These are phyloP conservation scores for Drosophila sproati DNA, from an alignment of 1,140 invertebrate genomes.

Conservation along the genomic window DNA sequence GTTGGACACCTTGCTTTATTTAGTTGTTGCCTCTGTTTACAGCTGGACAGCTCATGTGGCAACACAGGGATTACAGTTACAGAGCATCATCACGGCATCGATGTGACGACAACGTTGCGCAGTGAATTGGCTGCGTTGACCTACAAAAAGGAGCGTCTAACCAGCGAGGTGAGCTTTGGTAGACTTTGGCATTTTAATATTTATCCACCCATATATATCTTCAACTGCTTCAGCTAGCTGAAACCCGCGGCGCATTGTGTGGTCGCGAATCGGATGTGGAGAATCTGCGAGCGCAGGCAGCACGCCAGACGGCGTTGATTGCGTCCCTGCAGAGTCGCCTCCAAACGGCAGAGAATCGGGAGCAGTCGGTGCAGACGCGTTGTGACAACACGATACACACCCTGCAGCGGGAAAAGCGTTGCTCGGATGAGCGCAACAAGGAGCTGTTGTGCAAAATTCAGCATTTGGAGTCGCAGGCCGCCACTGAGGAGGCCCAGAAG, in stretches of 20 bases:
- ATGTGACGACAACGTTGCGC: conserved; percentile 89
- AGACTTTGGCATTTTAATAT: not conserved
- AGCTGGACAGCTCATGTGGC: conserved; percentile 71
- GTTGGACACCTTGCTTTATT: too few relatives aligned
- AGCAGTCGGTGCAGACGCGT: conserved; percentile 88
- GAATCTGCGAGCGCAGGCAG: conserved; percentile 90
- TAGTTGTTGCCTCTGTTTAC: not conserved
- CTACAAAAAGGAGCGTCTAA: conserved; percentile 92
- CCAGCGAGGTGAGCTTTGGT: conserved; percentile 87
- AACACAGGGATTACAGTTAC: conserved; percentile 58
- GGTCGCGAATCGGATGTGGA: conserved; percentile 76
- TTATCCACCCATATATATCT: not conserved
- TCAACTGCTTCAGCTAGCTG: conserved; percentile 52
- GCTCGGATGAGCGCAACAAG: conserved; percentile 90
- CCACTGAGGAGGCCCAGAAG: conserved; percentile 89
- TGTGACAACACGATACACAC: conserved; percentile 90
- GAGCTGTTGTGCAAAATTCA: conserved; percentile 91
- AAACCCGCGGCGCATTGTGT: conserved; percentile 62
- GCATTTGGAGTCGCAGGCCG: conserved; percentile 89
- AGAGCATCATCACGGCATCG: conserved; percentile 83
- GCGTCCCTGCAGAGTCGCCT: conserved; percentile 91
- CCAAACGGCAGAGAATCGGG: conserved; percentile 91
- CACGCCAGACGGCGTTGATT: conserved; percentile 91
- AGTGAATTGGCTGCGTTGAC: conserved; percentile 92
- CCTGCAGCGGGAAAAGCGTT: conserved; percentile 89